Evolutionary conservation across 2,888 invertebrate species (phyloP).

Genomic region (Lissonota sp.): DNA sequence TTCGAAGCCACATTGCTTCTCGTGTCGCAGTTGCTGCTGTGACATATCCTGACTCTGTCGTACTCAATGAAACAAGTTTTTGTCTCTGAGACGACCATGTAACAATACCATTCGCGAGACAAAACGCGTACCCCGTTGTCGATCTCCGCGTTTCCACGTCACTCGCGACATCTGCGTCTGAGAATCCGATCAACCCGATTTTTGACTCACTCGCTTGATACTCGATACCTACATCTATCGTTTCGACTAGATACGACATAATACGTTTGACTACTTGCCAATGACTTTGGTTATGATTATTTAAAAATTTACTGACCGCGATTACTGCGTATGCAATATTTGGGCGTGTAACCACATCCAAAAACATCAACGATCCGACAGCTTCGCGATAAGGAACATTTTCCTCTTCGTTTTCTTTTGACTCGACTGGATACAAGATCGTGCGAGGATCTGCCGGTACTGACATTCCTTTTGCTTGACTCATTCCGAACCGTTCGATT

Average conservation of each 20-base stretch:
- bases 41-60: slow-evolving; percentile 49
- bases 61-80: slow-evolving; percentile 26
- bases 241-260: slow-evolving; percentile 31
- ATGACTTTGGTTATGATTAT: slow-evolving; percentile 14
- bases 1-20: slow-evolving; percentile 36
- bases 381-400: slow-evolving; percentile 55
- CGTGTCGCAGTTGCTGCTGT: slow-evolving; percentile 18
- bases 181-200: slow-evolving; percentile 27
- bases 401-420: slow-evolving; percentile 38
- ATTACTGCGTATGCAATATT: slow-evolving; percentile 42
- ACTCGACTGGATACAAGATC: slow-evolving; percentile 12
- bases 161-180: slow-evolving; percentile 34
- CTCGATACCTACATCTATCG: slow-evolving; percentile 9
- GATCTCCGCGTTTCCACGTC: slow-evolving; percentile 18
- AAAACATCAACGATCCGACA: slow-evolving; percentile 63
- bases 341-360: slow-evolving; percentile 55
- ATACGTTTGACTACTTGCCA: slow-evolving; percentile 46
- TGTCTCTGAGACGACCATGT: slow-evolving; percentile 41
- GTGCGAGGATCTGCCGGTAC: slow-evolving; percentile 39
- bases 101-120: slow-evolving; percentile 26
- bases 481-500: slow-evolving; percentile 31
- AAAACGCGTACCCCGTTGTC: slow-evolving; percentile 33
- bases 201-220: slow-evolving; percentile 10
- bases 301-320: slow-evolving; percentile 21
- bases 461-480: slow-evolving; percentile 1